Percentiles rank a stretch among this genome's conserved stretches.
Evolutionary conservation across 2,888 invertebrate genomes (phyloP).

Genomic region (Apantesis nais): DNA sequence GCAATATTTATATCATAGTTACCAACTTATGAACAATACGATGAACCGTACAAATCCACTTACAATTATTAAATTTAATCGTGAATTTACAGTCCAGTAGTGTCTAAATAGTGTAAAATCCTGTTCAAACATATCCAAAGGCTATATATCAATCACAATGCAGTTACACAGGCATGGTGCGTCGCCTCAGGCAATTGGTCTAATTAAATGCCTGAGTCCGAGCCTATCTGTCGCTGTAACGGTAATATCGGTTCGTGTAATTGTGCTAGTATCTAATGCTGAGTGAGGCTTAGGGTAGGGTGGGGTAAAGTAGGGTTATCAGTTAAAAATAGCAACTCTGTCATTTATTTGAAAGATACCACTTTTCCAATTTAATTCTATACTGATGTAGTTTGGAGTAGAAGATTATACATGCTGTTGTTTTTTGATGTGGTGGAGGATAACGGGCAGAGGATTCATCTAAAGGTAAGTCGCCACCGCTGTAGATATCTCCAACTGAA

Average conservation of each 20-base stretch:
- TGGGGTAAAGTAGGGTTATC: no score
- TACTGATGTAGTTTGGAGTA: background rate
- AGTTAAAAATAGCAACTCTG: background rate
- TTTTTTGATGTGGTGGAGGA: no score
- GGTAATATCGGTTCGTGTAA: slow-evolving; percentile 31
- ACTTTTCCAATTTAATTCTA: background rate
- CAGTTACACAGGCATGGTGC: slow-evolving; percentile 30
- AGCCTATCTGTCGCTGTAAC: slow-evolving; percentile 34
- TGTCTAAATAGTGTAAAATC: slow-evolving; percentile 19
- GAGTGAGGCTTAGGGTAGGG: background rate
- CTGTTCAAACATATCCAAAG: slow-evolving; percentile 25
- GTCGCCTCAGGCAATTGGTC: slow-evolving; percentile 56
- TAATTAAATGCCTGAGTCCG: slow-evolving; percentile 62
- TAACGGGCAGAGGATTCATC: no score
- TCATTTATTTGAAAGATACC: background rate
- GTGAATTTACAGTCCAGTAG: slow-evolving; percentile 13
- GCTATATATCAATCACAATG: slow-evolving; percentile 50
- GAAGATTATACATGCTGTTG: no score
- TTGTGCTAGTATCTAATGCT: slow-evolving; percentile 19
- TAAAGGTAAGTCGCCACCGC: no score
- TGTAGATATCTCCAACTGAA: no score
- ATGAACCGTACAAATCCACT: background rate
- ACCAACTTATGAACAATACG: background rate
- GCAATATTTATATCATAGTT: background rate
- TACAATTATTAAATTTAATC: slow-evolving; percentile 12